A percentile compares a stretch with the other conserved stretches of the same genome.
phyloP scores from a whole-genome alignment of 1,140 invertebrate species.

The Teleopsis dalmanni region DNA sequence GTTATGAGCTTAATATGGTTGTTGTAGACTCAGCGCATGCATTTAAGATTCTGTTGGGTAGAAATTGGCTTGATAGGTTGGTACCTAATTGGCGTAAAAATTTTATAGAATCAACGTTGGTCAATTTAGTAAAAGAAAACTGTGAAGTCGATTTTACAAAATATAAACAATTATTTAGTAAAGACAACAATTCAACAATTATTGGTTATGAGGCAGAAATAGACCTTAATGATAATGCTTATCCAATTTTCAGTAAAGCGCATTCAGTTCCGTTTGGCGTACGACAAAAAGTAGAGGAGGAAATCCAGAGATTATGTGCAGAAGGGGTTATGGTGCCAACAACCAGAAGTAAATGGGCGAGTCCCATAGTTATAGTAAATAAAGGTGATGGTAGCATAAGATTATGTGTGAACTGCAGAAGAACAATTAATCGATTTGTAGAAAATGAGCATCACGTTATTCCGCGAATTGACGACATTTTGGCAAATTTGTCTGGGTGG shows the following conservation, averaged over 20 bases:
- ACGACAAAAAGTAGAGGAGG: too few relatives aligned
- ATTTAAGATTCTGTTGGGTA: too few relatives aligned
- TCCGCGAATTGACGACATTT: too few relatives aligned
- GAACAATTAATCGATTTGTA: slow-evolving; percentile 36
- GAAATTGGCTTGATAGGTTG: too few relatives aligned
- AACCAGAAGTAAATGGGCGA: slow-evolving; percentile 25
- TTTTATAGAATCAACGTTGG: too few relatives aligned
- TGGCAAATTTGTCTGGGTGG: not conserved
- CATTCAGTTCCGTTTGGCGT: too few relatives aligned
- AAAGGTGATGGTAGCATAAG: slow-evolving; percentile 42
- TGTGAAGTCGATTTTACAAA: slow-evolving; percentile 1
- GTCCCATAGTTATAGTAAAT: slow-evolving; percentile 42
- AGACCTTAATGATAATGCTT: not conserved
- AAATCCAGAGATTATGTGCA: slow-evolving; percentile 18
- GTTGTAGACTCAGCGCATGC: too few relatives aligned
- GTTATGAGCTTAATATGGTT: too few relatives aligned
- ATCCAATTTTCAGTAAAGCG: too few relatives aligned
- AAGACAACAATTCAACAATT: not conserved
- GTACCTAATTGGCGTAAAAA: too few relatives aligned
- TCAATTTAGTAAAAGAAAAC: too few relatives aligned
- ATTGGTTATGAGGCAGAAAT: not conserved
- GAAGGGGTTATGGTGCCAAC: slow-evolving; percentile 16
- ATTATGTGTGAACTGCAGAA: slow-evolving; percentile 46
- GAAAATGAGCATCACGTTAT: slow-evolving; percentile 27
- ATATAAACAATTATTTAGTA: not conserved